Conservation (phyloP, 1,140 invertebrate genomes). For the Cherax quadricarinatus region DNA sequence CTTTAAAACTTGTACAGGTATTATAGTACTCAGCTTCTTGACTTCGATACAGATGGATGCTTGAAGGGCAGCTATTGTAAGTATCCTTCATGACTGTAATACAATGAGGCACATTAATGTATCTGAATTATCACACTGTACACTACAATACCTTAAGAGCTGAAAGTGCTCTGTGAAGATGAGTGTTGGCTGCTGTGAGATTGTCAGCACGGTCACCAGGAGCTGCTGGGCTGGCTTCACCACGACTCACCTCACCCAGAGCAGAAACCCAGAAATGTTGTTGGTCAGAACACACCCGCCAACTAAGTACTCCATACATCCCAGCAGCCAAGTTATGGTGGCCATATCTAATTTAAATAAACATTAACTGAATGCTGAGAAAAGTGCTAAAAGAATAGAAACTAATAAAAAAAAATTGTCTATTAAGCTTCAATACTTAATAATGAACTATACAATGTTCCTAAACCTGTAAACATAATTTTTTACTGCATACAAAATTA, state of each 20-base stretch:
- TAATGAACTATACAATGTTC: too few species aligned
- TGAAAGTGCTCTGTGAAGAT: constrained; percentile 83
- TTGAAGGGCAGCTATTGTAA: too few species aligned
- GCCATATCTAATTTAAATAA: constrained; percentile 81
- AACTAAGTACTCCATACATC: constrained; percentile 83
- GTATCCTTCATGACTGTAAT: too few species aligned
- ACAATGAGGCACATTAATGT: too few species aligned
- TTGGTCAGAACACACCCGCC: constrained; percentile 91
- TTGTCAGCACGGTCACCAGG: constrained; percentile 76
- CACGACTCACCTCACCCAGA: constrained; percentile 78
- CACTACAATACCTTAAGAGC: constrained; percentile 80
- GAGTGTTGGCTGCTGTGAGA: constrained; percentile 75
- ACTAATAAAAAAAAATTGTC: background rate
- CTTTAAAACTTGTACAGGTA: too few species aligned
- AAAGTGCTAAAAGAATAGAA: too few species aligned
- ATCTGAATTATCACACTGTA: background rate
- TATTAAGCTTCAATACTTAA: too few species aligned
- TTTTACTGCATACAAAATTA: too few species aligned
- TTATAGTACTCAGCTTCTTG: too few species aligned
- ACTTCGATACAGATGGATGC: too few species aligned
- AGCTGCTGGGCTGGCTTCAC: constrained; percentile 57
- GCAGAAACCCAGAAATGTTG: constrained; percentile 93
- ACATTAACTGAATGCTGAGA: background rate
- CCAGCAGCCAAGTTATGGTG: constrained; percentile 85
- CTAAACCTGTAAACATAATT: too few species aligned